Evolutionary conservation across 2,888 invertebrate species (phyloP).

Genomic region (Carabus problematicus): DNA sequence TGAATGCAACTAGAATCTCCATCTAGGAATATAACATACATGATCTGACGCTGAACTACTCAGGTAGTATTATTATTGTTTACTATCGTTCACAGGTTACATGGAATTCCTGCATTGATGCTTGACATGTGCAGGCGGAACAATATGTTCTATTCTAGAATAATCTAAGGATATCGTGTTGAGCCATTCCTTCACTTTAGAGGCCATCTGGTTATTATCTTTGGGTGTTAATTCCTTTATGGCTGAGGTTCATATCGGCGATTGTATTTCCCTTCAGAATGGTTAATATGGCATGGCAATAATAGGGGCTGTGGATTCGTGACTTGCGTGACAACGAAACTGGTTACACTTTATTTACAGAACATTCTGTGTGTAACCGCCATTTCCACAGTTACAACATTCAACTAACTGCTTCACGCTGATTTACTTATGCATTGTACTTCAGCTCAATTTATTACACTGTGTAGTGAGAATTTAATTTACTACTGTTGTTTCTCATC

Average conservation of each 20-base stretch:
- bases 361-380: neutral
- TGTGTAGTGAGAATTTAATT: too few relatives aligned
- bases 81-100: neutral
- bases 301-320: neutral
- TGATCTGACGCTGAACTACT: neutral
- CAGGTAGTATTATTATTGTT: neutral
- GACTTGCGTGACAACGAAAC: conserved; percentile 11
- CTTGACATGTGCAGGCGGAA: neutral
- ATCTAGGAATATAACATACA: neutral
- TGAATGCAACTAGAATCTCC: neutral
- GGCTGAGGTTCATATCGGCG: neutral
- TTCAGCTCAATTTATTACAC: too few relatives aligned
- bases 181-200: neutral
- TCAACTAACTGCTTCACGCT: too few relatives aligned
- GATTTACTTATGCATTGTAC: too few relatives aligned
- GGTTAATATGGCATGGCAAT: neutral
- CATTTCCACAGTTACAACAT: too few relatives aligned
- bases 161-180: neutral
- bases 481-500: neutral
- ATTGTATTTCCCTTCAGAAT: neutral
- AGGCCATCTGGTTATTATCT: neutral
- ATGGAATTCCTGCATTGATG: neutral
- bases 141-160: neutral
- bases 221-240: conserved; percentile 3
- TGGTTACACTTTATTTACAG: conserved; percentile 7